Percentiles rank a stretch among this genome's conserved stretches.
Conservation (phyloP, 2,797 vertebrate species). For the Leuciscus waleckii region DNA sequence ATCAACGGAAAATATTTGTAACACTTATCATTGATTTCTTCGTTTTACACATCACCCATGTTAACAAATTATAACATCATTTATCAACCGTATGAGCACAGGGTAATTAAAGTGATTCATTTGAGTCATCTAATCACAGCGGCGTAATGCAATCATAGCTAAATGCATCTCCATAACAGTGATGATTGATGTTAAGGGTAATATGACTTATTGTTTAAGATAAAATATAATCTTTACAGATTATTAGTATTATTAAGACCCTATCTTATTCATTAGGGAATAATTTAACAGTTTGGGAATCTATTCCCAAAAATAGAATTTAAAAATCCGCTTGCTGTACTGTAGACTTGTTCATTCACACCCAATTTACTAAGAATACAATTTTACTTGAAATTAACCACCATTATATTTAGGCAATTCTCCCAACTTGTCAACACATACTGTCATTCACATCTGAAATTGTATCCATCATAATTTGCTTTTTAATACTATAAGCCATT, state of each 20-base stretch:
- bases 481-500: conserved; percentile 33
- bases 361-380: conserved; percentile 29
- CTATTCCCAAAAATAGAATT: not conserved
- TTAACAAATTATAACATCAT: conserved; percentile 21
- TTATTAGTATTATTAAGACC: conserved; percentile 1
- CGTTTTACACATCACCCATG: not conserved
- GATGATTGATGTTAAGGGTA: not conserved
- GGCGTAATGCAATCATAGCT: not conserved
- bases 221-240: not conserved
- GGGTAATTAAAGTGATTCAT: conserved; percentile 32
- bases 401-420: conserved; percentile 18
- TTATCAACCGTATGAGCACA: conserved; percentile 10
- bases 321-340: conserved; percentile 1
- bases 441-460: conserved; percentile 14
- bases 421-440: conserved; percentile 22
- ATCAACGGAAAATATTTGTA: not conserved
- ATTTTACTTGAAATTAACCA: conserved; percentile 42
- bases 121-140: conserved; percentile 14
- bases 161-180: not conserved
- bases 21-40: not conserved
- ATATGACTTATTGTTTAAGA: conserved; percentile 2
- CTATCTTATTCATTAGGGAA: conserved; percentile 2
- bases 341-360: conserved; percentile 19
- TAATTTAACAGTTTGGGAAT: conserved; percentile 20
- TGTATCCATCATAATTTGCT: conserved; percentile 27